Evolutionary conservation across 1,140 invertebrate genomes (phyloP).

Genomic region (Aphaenogaster floridana): DNA sequence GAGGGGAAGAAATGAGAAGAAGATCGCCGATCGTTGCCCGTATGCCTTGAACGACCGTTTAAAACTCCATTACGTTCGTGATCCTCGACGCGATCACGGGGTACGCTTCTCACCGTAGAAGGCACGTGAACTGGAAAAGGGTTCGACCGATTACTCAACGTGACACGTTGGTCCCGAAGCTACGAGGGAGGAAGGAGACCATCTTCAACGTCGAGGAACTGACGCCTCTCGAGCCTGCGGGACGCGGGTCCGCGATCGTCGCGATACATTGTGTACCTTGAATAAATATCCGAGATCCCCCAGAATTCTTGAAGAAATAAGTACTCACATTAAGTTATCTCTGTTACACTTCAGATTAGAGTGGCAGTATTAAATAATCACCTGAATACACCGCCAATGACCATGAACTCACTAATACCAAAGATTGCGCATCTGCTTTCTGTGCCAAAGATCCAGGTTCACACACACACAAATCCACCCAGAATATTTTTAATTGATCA

Average conservation of each 20-base stretch:
- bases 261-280: neutral
- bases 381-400: neutral
- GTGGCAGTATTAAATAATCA: neutral
- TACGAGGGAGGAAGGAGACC: constrained; percentile 30
- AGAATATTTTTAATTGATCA: too few relatives aligned
- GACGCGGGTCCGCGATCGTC: neutral
- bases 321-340: neutral
- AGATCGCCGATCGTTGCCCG: constrained; percentile 65
- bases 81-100: constrained; percentile 67
- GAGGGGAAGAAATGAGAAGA: constrained; percentile 51
- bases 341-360: neutral
- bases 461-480: too few relatives aligned
- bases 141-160: constrained; percentile 66
- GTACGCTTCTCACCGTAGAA: constrained; percentile 41
- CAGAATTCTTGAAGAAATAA: neutral
- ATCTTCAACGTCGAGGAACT: constrained; percentile 31
- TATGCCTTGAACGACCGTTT: constrained; percentile 75
- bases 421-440: too few relatives aligned
- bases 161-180: constrained; percentile 63
- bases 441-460: too few relatives aligned
- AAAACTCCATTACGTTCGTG: constrained; percentile 78
- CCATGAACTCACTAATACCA: neutral
- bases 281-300: neutral
- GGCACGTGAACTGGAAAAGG: constrained; percentile 62
- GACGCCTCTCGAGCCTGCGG: constrained; percentile 32